These are phyloP conservation scores for Chymomyza procnemis DNA, from an alignment of 2,888 invertebrate species.

Conservation along the genomic window DNA sequence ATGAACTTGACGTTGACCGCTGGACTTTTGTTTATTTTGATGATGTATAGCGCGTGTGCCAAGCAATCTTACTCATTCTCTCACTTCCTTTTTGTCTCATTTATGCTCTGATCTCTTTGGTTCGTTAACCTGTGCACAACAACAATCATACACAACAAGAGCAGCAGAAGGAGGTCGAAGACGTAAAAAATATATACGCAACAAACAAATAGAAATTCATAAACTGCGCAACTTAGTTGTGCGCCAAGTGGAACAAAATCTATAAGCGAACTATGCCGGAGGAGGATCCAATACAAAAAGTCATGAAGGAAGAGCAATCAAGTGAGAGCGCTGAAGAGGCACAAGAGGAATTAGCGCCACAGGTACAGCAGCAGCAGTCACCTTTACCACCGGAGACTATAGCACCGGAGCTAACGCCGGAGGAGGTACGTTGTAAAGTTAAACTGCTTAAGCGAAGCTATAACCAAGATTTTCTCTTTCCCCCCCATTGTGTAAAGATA, in stretches of 20 bases:
- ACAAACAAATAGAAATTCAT: constrained; percentile 38
- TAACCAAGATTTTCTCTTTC: constrained; percentile 79
- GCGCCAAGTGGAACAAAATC: constrained; percentile 3
- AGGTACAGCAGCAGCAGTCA: background rate
- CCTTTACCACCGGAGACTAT: constrained; percentile 1
- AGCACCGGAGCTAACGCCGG: constrained; percentile 89
- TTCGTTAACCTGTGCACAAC: constrained; percentile 58
- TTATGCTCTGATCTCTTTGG: constrained; percentile 47
- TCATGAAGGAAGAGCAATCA: constrained; percentile 52
- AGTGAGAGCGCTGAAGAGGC: constrained; percentile 6
- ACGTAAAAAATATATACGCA: constrained; percentile 51
- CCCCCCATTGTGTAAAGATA: constrained; percentile 63
- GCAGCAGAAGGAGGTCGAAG: constrained; percentile 13
- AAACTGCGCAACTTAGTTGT: constrained; percentile 30
- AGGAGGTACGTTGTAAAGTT: constrained; percentile 85
- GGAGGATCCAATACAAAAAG: constrained; percentile 58
- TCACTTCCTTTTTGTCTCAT: constrained; percentile 9
- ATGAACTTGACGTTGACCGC: constrained; percentile 73
- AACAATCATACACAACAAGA: background rate
- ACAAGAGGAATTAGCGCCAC: constrained; percentile 8
- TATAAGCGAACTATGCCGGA: constrained; percentile 50
- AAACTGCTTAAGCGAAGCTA: constrained; percentile 26
- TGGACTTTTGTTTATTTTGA: constrained; percentile 65
- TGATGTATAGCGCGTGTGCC: constrained; percentile 53
- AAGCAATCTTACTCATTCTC: constrained; percentile 9